phyloP scores from a whole-genome alignment of 2,797 vertebrate genomes.

The Galaxias olidus region DNA sequence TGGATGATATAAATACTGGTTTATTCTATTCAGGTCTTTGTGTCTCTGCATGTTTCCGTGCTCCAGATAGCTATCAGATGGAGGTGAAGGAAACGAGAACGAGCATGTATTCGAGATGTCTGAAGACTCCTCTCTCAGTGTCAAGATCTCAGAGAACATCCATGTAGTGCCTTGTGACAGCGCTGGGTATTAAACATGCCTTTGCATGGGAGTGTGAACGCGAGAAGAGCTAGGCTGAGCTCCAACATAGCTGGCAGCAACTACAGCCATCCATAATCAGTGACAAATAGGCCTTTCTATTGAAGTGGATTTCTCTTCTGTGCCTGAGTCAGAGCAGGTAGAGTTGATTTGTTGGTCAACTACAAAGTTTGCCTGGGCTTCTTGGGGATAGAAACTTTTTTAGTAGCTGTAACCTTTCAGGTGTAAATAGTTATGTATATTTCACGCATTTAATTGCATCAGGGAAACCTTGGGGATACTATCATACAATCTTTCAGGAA shows the following conservation, averaged over 20 bases:
- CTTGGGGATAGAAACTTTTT: no score
- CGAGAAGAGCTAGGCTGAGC: background rate
- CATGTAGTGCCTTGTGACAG: background rate
- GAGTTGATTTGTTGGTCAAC: constrained; percentile 5
- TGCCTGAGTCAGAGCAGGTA: background rate
- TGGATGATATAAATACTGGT: no score
- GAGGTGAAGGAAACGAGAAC: background rate
- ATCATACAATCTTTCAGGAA: no score
- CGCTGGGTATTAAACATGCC: background rate
- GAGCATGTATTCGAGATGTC: no score
- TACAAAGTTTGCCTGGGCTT: background rate
- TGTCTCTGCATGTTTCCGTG: no score
- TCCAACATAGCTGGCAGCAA: background rate
- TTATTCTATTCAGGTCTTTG: no score
- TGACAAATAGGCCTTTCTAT: background rate
- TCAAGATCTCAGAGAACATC: constrained; percentile 1
- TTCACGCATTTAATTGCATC: no score
- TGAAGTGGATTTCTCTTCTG: background rate
- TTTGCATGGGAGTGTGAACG: background rate
- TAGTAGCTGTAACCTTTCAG: no score
- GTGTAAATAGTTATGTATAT: no score
- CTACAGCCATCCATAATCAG: constrained; percentile 4
- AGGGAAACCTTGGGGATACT: no score
- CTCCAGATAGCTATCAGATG: background rate
- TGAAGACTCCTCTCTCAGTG: constrained; percentile 1